Base-by-base conservation (phyloP, 2,797 vertebrate genomes). In the Calcarius lapponicus region DNA sequence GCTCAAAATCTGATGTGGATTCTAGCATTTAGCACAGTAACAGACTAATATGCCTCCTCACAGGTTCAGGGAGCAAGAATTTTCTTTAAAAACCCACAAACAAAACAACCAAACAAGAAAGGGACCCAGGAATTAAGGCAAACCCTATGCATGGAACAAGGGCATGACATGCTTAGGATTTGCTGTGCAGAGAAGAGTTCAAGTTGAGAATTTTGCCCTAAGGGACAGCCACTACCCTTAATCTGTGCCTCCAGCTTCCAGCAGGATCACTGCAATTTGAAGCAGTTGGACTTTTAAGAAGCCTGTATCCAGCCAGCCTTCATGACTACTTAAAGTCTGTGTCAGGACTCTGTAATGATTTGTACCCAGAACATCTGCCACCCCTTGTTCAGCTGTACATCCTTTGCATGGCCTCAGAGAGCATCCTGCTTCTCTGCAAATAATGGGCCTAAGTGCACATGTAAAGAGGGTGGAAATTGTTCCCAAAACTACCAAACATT, bases 291-390 rank as follows among this genome's bases (percentile, higher is more conserved):
- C n/a, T 72, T 90, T 48, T 42, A 56, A 83, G 58, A n/a, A 53
- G 43, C 22, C 47, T 88, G 21, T 54, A 76, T 47, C 29, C 58
- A 93, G 26, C 21, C 76, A 90, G 32, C 11, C 29, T 81, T 93
- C 80, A 72, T 86, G 26, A 65, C 82, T 82, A 40, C 81, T 92
- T 83, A 71, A 91, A 80, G 43, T 62, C 69, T 65, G 84, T 11
- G 1, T 62, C 64, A 94, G 72, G 75, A 79, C 54, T 78, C 66
- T 74, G 43, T 54, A 38, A 34, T n/a, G 70, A 81, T 91, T 93
- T 94, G 51, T 88, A 92, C 82, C 58, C 85, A 81, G 80, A 91
- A 79, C 40, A 88, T 70, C 88, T 95, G 89, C 80, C 87, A 76
- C 17, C 45, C 81, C 88, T 69, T 67, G 62, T 94, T 95, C 70